Percentiles rank a stretch among this genome's conserved stretches.
phyloP scores from a whole-genome alignment of 2,113 vertebrate genomes.

The Antigone vipio region DNA sequence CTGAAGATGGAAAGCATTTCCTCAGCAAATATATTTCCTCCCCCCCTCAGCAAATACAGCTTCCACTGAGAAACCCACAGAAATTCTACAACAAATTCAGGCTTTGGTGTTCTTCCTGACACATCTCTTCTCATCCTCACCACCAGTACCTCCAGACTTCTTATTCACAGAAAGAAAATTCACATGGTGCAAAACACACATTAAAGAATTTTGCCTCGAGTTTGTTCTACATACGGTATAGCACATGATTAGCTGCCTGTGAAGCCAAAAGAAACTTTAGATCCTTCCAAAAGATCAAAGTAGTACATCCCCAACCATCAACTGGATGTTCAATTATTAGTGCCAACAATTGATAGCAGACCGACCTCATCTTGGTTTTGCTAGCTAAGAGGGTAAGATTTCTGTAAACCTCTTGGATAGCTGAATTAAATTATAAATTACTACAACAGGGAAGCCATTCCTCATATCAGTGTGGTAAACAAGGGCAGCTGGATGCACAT shows the following conservation, averaged over 20 bases:
- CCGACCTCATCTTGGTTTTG: neutral
- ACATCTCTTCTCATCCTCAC: neutral
- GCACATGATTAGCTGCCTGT: neutral
- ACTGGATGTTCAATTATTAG: neutral
- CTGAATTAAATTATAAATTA: neutral
- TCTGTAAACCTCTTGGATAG: neutral
- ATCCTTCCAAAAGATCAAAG: conserved; percentile 32
- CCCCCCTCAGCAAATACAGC: neutral
- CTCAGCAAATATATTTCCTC: neutral
- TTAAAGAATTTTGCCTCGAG: conserved; percentile 3
- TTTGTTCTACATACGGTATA: neutral
- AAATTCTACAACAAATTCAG: neutral
- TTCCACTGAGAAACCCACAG: neutral
- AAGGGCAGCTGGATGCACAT: conserved; percentile 12
- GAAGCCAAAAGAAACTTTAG: neutral
- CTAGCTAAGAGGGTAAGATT: neutral
- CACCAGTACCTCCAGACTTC: neutral
- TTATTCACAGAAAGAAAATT: neutral
- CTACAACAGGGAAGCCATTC: neutral
- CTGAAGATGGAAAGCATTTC: neutral
- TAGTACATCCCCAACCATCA: neutral
- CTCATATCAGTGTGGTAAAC: neutral
- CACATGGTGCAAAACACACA: neutral
- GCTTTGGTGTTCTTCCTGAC: neutral
- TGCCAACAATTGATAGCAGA: neutral